Base-by-base conservation (phyloP, 2,888 invertebrate genomes). In the Agonum fuliginosum region DNA sequence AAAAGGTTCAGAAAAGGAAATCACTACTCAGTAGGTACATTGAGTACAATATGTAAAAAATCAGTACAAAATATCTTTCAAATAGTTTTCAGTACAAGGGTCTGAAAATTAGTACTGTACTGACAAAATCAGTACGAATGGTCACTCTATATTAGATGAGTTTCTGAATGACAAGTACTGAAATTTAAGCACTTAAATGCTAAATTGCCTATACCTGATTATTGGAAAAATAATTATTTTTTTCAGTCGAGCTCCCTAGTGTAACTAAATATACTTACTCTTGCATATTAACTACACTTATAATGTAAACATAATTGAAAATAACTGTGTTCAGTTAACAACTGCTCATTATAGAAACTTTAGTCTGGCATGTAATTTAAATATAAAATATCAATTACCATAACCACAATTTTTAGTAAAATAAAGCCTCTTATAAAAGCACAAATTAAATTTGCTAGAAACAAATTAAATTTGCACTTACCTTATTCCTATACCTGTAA, bases 281-380 rank as follows among this genome's bases (percentile, higher is more conserved):
- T n/a, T 30, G 17, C 58, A 54, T 54, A 24, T 54, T 24, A 24
- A 54, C 12, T 54, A 1, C 17, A 46, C 17, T 54, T 62, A 62
- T 62, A 27, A 62, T 62, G 58, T 62, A 62, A 62, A 62, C 58
- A 62, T 62, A 62, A 62, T 62, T 62, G 58, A 27, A 30, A 62
- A 62, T 62, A 27, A 62, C 58, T 62, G 30, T 30, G 30, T 62
- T 30, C 17, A 27, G 12, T 12, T 62, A 27, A 62, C 27, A 62
- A 62, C 58, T 17, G 8, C 30, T 30, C 30, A 62, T 62, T 62
- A 62, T 3, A 14, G 17, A 62, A 62, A 30, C 58, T 62, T 12
- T 10, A n/a, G 8, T 12, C 3, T 17, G 12, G 4, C 46, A 3
- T 2, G 46, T 17, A 12, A 46, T 17, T 46, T 46, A 46, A 46